phyloP scores from a whole-genome alignment of 37 sponge, comb jelly and placozoan species.

The Dysidea cf. avara region DNA sequence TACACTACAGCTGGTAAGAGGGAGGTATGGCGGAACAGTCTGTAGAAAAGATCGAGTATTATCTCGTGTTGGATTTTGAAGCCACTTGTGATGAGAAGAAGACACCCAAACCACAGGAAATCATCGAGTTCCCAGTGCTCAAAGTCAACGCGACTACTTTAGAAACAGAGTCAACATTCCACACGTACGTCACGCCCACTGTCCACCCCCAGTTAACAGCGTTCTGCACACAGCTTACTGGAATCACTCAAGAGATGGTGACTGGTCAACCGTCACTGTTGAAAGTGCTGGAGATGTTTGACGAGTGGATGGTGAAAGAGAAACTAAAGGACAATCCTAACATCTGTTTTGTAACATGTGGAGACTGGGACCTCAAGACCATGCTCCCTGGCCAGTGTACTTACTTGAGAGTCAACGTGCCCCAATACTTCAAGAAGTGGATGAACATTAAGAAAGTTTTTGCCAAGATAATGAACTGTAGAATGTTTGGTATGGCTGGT shows the following conservation, averaged over 20 bases:
- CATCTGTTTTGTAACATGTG: slow-evolving; percentile 78
- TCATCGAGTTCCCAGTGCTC: slow-evolving; percentile 87
- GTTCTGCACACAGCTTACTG: slow-evolving; percentile 74
- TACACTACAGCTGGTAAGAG: no score
- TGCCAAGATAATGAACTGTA: slow-evolving; percentile 30
- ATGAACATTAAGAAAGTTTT: slow-evolving; percentile 74
- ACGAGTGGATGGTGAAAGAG: slow-evolving; percentile 59
- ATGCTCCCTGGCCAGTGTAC: slow-evolving; percentile 62
- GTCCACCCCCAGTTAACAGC: slow-evolving; percentile 60
- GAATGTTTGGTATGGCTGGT: slow-evolving; percentile 46
- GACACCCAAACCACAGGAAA: slow-evolving; percentile 55
- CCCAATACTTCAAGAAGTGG: slow-evolving; percentile 65
- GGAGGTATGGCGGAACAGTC: no score
- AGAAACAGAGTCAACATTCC: slow-evolving; percentile 65
- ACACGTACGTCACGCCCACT: slow-evolving; percentile 79
- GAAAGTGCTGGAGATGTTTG: slow-evolving; percentile 34
- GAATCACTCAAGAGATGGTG: slow-evolving; percentile 79
- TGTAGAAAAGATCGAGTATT: slow-evolving; percentile 35
- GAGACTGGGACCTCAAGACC: slow-evolving; percentile 84
- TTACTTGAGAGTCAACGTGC: slow-evolving; percentile 26
- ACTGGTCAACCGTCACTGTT: slow-evolving; percentile 56
- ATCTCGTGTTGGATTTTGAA: slow-evolving; percentile 83
- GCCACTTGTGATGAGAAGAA: slow-evolving; percentile 59
- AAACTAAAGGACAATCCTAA: slow-evolving; percentile 40
- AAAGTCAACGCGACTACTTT: slow-evolving; percentile 72